A percentile compares a stretch with the other conserved stretches of the same genome.
Evolutionary conservation across 2,113 vertebrate species (phyloP).

Genomic region (Bos javanicus): DNA sequence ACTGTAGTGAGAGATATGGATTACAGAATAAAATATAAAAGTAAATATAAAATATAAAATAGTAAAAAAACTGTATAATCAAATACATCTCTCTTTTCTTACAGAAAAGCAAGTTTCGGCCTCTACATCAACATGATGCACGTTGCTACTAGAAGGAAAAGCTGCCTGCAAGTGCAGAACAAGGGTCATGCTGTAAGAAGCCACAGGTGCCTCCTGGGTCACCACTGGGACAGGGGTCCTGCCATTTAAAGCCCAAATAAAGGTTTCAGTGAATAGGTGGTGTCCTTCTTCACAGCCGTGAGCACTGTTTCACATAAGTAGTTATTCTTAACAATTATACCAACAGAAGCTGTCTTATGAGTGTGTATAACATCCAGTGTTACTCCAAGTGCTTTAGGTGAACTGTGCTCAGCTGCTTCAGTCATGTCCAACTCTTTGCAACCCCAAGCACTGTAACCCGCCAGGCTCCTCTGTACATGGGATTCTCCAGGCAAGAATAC

Average conservation of each 20-base stretch:
- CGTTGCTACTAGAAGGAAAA: constrained; percentile 25
- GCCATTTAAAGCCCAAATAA: constrained; percentile 24
- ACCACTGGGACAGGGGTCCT: not conserved
- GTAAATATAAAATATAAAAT: not conserved
- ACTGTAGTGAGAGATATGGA: not conserved
- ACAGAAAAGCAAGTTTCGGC: not conserved
- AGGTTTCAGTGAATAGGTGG: not conserved
- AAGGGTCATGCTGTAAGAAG: not conserved
- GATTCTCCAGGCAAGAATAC: not conserved
- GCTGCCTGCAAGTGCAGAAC: not conserved
- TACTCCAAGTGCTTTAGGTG: not conserved
- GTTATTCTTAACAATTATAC: not conserved
- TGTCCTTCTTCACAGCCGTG: not conserved
- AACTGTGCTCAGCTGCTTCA: not conserved
- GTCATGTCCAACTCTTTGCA: not conserved
- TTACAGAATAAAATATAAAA: not conserved
- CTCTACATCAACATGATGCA: not conserved
- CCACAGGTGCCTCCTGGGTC: not conserved
- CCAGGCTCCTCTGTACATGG: not conserved
- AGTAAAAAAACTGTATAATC: not conserved
- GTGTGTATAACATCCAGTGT: not conserved
- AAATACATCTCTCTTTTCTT: not conserved
- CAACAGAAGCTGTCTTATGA: not conserved
- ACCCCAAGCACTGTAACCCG: not conserved
- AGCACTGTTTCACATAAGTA: not conserved